These are phyloP conservation scores for Lepus townsendii DNA, from an alignment of 2,797 vertebrate species.

Conservation along the genomic window DNA sequence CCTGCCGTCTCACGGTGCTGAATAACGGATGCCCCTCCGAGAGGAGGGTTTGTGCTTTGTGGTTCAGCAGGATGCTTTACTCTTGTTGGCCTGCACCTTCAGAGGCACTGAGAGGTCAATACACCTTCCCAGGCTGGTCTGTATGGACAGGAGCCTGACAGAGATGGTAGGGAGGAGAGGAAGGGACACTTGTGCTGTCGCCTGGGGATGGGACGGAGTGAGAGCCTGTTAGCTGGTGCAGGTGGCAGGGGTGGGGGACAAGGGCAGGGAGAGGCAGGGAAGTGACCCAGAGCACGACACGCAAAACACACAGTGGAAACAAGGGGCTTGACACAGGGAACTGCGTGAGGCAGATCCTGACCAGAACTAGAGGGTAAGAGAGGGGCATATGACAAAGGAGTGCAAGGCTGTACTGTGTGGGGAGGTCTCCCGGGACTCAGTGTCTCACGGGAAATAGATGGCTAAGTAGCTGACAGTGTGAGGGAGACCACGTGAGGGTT, in stretches of 20 bases:
- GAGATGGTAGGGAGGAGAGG: conserved; percentile 42
- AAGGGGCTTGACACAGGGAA: background rate
- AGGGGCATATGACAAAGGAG: background rate
- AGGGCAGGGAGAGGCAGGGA: background rate
- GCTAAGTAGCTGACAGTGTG: background rate
- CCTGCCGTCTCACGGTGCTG: conserved; percentile 82
- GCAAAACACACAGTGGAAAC: background rate
- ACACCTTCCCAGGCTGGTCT: conserved; percentile 1
- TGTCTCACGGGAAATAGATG: background rate
- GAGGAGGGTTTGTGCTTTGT: conserved; percentile 85
- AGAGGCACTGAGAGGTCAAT: background rate
- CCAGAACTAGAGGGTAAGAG: background rate
- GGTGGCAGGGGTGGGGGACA: fast-evolving
- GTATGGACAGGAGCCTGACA: conserved; percentile 71
- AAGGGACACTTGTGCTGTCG: background rate
- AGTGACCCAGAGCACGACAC: background rate
- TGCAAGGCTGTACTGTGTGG: background rate
- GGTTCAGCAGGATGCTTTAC: conserved; percentile 81
- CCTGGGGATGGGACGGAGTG: background rate
- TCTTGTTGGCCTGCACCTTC: conserved; percentile 80
- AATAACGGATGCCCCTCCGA: conserved; percentile 86
- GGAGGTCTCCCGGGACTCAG: background rate
- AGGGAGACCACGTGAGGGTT: background rate
- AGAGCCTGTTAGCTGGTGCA: background rate
- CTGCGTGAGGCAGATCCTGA: background rate